These are phyloP conservation scores for Temnopleurus reevesii DNA, from an alignment of 53 echinoderm and acorn worm genomes.

Conservation along the genomic window DNA sequence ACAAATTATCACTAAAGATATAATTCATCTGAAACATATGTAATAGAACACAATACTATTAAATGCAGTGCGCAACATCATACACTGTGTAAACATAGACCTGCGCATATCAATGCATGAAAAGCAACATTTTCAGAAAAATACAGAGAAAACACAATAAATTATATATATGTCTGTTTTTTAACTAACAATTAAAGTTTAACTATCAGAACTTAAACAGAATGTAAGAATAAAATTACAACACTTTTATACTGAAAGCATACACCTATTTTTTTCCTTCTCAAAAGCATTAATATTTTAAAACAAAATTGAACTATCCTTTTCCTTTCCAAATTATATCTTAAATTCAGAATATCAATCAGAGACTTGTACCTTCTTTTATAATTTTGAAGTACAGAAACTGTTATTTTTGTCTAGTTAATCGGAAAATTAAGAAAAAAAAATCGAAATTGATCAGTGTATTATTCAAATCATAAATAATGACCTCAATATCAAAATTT, in stretches of 20 bases:
- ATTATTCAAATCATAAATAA: neutral
- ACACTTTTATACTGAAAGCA: neutral
- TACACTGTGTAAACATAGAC: neutral
- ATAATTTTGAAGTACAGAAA: neutral
- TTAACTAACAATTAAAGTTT: neutral
- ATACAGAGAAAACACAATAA: neutral
- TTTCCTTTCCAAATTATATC: too few relatives aligned
- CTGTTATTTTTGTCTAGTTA: neutral
- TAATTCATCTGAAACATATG: neutral
- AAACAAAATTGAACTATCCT: neutral
- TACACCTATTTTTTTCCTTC: neutral
- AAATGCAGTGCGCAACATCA: conserved; percentile 10
- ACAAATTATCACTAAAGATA: conserved; percentile 27
- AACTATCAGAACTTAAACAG: neutral
- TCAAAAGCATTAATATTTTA: neutral
- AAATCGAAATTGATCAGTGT: neutral
- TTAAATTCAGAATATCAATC: too few relatives aligned
- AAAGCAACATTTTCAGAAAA: neutral
- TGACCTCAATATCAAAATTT: neutral
- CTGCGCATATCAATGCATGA: neutral
- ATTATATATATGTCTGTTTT: neutral
- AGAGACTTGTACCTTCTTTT: neutral
- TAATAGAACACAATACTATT: conserved; percentile 14
- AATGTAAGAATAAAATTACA: neutral
- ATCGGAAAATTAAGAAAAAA: neutral